Evolutionary conservation across 2,113 vertebrate species (phyloP).

Genomic region (Antechinus stuartii): DNA sequence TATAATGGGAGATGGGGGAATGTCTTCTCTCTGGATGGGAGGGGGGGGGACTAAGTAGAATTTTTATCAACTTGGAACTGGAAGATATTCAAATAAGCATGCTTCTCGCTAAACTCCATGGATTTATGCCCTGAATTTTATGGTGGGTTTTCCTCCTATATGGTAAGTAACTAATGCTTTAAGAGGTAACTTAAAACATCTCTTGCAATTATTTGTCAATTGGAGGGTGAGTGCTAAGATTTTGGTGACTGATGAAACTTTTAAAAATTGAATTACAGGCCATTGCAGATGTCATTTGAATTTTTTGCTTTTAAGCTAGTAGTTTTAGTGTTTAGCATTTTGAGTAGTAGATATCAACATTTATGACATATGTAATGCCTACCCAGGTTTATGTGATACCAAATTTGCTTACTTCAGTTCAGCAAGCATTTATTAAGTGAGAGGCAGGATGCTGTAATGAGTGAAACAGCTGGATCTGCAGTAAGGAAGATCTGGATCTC

Average conservation of each 20-base stretch:
- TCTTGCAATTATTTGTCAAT: neutral
- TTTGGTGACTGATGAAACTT: neutral
- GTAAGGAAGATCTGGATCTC: neutral
- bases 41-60: neutral
- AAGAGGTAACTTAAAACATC: neutral
- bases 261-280: neutral
- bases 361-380: neutral
- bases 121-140: neutral
- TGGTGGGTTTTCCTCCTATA: neutral
- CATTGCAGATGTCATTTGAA: neutral
- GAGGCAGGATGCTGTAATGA: neutral
- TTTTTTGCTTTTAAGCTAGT: neutral
- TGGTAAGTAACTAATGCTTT: neutral
- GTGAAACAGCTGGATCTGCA: neutral
- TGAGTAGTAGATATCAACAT: neutral
- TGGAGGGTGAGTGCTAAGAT: neutral
- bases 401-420: neutral
- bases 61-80: neutral
- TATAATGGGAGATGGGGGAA: neutral
- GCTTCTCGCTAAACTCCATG: neutral
- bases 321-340: neutral
- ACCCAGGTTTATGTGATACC: neutral
- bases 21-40: neutral
- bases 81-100: neutral
- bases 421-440: neutral